A percentile compares a stretch with the other conserved stretches of the same genome.
These are phyloP conservation scores for Diorhabda sublineata DNA, from an alignment of 1,140 invertebrate species.

Conservation along the genomic window DNA sequence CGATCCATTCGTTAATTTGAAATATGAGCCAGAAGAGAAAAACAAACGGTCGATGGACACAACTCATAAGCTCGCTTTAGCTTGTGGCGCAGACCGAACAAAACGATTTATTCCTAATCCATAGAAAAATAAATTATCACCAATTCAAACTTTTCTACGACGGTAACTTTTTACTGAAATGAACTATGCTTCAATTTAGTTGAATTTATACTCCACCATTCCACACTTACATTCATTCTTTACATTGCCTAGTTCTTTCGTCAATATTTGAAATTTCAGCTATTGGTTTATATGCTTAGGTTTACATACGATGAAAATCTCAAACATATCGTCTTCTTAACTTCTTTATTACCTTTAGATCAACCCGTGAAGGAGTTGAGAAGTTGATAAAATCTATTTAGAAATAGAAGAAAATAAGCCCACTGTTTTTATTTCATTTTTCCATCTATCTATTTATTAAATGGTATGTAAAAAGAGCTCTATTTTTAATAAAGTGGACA, in stretches of 20 bases:
- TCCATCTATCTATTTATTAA: no score
- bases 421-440: no score
- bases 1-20: conserved; percentile 38
- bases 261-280: no score
- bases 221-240: conserved; percentile 1
- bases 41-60: conserved; percentile 40
- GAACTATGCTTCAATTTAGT: conserved; percentile 11
- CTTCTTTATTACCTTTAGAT: no score
- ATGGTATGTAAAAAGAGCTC: no score
- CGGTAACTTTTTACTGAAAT: conserved; percentile 24
- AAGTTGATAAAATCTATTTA: no score
- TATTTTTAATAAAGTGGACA: no score
- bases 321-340: no score
- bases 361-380: no score
- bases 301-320: no score
- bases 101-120: conserved; percentile 38
- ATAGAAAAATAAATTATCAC: conserved; percentile 40
- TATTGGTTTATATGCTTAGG: no score
- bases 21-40: conserved; percentile 39
- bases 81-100: conserved; percentile 32
- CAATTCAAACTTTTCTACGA: conserved; percentile 42
- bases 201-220: conserved; percentile 10
- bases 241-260: not conserved
- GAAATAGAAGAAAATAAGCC: no score
- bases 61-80: conserved; percentile 42